phyloP scores from a whole-genome alignment of 2,113 vertebrate species.

The Cebus imitator region DNA sequence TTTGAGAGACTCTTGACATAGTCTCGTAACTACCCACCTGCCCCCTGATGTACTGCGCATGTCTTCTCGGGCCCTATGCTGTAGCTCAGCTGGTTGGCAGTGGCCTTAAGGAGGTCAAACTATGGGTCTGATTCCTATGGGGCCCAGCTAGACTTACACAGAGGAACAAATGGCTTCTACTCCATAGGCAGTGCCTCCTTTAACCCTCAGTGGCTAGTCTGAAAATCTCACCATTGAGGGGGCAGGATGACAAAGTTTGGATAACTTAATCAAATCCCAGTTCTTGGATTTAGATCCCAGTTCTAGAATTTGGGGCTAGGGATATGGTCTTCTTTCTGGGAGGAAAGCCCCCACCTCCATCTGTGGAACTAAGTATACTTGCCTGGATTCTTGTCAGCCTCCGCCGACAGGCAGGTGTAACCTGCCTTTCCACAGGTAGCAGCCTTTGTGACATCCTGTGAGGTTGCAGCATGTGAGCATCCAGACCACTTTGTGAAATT shows the following conservation, averaged over 20 bases:
- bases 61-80: background rate
- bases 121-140: background rate
- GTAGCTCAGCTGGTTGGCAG: background rate
- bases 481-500: background rate
- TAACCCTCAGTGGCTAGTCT: background rate
- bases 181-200: background rate
- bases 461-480: background rate
- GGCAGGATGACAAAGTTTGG: background rate
- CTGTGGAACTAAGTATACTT: background rate
- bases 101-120: background rate
- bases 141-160: background rate
- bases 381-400: background rate
- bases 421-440: background rate
- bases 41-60: background rate
- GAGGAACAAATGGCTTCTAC: background rate
- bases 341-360: background rate
- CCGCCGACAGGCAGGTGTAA: background rate
- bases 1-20: background rate
- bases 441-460: background rate
- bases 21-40: background rate
- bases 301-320: background rate
- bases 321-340: background rate
- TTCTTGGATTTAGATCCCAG: background rate
- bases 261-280: background rate
- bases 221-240: background rate